phyloP scores from a whole-genome alignment of 2,113 vertebrate species.

The Callipepla squamata region DNA sequence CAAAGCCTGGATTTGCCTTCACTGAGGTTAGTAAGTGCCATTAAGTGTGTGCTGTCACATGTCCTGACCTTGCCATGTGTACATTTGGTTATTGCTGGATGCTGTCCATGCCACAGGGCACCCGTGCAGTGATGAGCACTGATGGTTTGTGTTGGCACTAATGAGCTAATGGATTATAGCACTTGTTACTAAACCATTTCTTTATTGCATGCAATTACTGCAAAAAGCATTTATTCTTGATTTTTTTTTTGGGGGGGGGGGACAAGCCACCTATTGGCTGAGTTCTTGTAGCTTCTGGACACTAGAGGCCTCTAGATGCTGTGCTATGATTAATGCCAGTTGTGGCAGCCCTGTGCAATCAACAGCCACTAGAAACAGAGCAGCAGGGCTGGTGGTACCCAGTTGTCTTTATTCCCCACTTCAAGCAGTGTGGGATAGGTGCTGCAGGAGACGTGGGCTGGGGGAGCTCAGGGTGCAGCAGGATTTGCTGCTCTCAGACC shows the following conservation, averaged over 20 bases:
- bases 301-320: slow-evolving; percentile 50
- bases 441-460: not conserved
- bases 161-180: rapidly evolving
- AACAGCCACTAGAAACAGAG: not conserved
- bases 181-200: rapidly evolving
- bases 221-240: rapidly evolving
- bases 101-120: rapidly evolving
- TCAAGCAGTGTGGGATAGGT: no score
- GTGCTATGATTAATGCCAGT: not conserved
- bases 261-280: not conserved
- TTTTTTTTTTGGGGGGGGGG: not conserved
- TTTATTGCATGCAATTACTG: not conserved
- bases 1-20: no score
- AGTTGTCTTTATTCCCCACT: not conserved
- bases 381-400: not conserved
- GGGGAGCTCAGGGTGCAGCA: not conserved
- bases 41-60: rapidly evolving
- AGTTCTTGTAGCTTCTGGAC: slow-evolving; percentile 32
- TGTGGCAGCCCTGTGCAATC: not conserved
- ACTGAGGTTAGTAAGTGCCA: no score
- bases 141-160: rapidly evolving
- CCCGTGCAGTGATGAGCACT: rapidly evolving
- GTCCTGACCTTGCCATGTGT: rapidly evolving
- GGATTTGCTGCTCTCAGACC: not conserved
- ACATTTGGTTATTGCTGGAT: rapidly evolving